phyloP scores from a whole-genome alignment of 2,113 vertebrate genomes.

The Trochalopteron elliotii region DNA sequence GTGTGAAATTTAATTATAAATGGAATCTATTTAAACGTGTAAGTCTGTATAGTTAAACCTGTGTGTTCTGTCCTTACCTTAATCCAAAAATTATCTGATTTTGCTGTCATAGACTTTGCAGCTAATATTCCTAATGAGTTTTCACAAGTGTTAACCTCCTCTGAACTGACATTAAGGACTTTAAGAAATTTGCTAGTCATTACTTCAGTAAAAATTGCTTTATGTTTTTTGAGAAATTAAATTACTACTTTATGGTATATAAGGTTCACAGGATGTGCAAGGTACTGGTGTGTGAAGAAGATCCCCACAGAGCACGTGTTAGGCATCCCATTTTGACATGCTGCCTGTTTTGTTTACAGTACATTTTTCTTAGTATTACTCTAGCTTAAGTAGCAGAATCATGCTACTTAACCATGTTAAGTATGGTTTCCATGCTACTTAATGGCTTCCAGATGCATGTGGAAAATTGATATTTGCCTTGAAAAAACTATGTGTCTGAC shows the following conservation, averaged over 20 bases:
- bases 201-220: not conserved
- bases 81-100: not conserved
- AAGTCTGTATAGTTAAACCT: not conserved
- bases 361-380: not conserved
- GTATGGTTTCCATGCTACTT: not conserved
- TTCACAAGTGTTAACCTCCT: not conserved
- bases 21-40: not conserved
- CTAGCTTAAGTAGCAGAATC: not conserved
- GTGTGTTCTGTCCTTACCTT: not conserved
- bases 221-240: not conserved
- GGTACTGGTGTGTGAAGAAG: not conserved
- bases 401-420: not conserved
- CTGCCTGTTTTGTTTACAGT: not conserved
- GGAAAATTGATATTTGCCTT: not conserved
- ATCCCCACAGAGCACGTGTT: not conserved
- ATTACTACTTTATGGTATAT: not conserved
- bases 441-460: not conserved
- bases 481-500: not conserved
- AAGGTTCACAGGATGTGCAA: not conserved
- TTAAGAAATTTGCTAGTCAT: not conserved
- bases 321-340: not conserved
- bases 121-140: slow-evolving; percentile 15
- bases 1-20: slow-evolving; percentile 33
- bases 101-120: not conserved
- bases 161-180: not conserved